Evolutionary conservation across 2,113 vertebrate genomes (phyloP).

Genomic region (Crotalus viridis): DNA sequence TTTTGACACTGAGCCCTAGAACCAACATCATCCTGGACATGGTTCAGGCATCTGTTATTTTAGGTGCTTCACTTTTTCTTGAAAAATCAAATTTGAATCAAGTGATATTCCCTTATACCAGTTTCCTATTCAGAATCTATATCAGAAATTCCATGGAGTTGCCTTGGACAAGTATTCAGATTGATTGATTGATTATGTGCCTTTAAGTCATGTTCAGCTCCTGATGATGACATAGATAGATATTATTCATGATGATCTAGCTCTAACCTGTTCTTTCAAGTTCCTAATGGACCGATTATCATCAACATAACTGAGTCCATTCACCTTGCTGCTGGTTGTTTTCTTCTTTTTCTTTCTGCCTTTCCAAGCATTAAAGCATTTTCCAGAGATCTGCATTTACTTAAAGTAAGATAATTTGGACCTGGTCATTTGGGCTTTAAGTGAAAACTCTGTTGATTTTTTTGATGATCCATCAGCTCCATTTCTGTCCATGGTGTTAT

Average conservation of each 20-base stretch:
- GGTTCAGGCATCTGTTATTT: background rate
- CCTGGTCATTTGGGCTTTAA: background rate
- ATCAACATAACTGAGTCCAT: background rate
- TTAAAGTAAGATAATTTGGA: background rate
- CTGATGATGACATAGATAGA: background rate
- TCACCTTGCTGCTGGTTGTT: background rate
- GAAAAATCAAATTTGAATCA: background rate
- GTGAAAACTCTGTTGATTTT: background rate
- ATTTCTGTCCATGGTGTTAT: background rate
- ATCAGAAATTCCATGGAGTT: background rate
- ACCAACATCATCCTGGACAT: background rate
- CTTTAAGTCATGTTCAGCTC: background rate
- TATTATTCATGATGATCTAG: background rate
- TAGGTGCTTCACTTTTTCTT: background rate
- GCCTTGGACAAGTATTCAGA: background rate
- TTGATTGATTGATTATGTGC: background rate
- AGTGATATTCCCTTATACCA: background rate
- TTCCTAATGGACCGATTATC: background rate
- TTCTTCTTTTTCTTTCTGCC: background rate
- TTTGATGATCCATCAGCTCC: background rate
- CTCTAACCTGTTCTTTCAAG: background rate
- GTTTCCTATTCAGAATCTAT: background rate
- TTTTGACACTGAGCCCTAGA: background rate
- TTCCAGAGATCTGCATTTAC: background rate
- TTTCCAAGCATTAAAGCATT: background rate